A percentile compares a stretch with the other conserved stretches of the same genome.
These are phyloP conservation scores for Cynopterus sphinx DNA, from an alignment of 2,797 vertebrate species.

Conservation along the genomic window DNA sequence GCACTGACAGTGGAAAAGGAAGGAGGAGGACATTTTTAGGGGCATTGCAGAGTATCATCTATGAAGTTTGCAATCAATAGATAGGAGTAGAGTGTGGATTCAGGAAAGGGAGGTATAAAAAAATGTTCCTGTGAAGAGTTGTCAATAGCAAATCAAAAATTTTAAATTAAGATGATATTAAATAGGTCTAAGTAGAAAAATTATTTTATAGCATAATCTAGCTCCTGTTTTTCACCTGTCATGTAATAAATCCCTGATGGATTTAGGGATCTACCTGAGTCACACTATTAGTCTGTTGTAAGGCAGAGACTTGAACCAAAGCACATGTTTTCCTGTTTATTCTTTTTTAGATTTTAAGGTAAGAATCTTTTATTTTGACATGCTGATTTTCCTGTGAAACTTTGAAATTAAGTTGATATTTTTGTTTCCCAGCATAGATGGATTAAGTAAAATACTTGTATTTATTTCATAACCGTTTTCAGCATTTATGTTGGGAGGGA, in stretches of 20 bases:
- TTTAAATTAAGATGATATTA: background rate
- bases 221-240: background rate
- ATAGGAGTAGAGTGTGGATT: background rate
- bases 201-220: background rate
- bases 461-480: background rate
- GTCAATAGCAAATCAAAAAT: background rate
- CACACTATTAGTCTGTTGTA: background rate
- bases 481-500: background rate
- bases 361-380: background rate
- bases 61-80: background rate
- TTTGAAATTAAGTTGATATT: background rate
- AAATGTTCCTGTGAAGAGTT: background rate
- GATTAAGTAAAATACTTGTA: background rate
- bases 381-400: background rate
- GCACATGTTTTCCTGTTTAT: background rate
- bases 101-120: background rate
- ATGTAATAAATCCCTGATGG: background rate
- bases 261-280: background rate
- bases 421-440: background rate
- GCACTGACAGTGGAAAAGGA: background rate
- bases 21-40: background rate
- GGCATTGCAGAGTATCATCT: too few species aligned
- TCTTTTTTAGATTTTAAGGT: background rate
- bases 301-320: background rate
- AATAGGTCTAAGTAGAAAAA: background rate